Evolutionary conservation across 2,888 invertebrate genomes (phyloP).

Genomic region (Xanthorhoe designata): DNA sequence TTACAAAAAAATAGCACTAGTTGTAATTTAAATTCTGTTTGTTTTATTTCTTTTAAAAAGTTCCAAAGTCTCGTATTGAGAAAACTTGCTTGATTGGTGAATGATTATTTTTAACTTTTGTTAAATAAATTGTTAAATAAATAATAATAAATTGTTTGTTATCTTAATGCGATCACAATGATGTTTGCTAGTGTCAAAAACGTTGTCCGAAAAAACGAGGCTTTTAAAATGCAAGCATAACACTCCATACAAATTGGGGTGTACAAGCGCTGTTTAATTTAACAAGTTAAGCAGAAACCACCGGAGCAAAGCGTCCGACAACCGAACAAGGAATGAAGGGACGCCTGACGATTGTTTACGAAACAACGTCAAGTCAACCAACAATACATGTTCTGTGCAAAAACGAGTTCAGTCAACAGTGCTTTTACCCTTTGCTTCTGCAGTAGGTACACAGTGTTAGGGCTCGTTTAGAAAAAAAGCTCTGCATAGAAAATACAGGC

Average conservation of each 20-base stretch:
- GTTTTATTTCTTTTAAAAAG: background rate
- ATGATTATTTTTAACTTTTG: background rate
- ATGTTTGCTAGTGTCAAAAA: background rate
- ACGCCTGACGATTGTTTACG: conserved; percentile 50
- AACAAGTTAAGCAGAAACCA: conserved; percentile 36
- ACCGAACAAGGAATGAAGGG: conserved; percentile 40
- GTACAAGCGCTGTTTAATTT: conserved; percentile 33
- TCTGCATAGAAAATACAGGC: background rate
- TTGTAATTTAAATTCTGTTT: conserved; percentile 15
- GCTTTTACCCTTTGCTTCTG: conserved; percentile 47
- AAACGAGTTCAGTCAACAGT: conserved; percentile 50
- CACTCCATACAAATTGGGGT: conserved; percentile 8
- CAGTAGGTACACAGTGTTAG: conserved; percentile 28
- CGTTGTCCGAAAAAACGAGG: background rate
- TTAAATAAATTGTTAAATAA: too few species aligned
- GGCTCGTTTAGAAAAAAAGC: conserved; percentile 8
- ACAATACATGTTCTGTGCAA: conserved; percentile 51
- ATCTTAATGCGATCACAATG: background rate
- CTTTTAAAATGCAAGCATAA: background rate
- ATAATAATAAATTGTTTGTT: background rate
- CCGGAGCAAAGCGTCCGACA: conserved; percentile 32
- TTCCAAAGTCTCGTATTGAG: background rate
- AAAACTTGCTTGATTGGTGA: too few species aligned
- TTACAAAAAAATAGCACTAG: conserved; percentile 16
- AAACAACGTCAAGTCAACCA: conserved; percentile 45